These are phyloP conservation scores for Cepaea nemoralis DNA, from an alignment of 1,140 invertebrate species.

Conservation along the genomic window DNA sequence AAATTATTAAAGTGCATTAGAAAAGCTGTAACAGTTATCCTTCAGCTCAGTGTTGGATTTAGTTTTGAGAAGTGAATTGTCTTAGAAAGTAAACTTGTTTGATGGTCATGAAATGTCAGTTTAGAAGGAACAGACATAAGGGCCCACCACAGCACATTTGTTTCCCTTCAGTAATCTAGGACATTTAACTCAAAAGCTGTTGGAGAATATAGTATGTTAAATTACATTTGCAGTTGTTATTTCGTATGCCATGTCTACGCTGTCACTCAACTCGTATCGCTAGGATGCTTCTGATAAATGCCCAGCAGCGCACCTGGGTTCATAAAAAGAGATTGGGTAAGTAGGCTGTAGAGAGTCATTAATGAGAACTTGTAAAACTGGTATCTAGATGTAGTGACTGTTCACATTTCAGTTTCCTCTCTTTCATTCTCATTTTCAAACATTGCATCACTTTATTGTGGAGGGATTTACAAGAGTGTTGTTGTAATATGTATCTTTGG, in stretches of 20 bases:
- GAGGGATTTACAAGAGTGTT: too few relatives aligned
- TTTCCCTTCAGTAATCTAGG: background rate
- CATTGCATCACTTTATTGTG: too few relatives aligned
- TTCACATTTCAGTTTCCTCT: background rate
- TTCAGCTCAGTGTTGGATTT: too few relatives aligned
- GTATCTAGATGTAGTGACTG: background rate
- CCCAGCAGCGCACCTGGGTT: background rate
- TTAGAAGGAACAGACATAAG: too few relatives aligned
- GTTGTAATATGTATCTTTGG: too few relatives aligned
- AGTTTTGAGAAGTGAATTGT: too few relatives aligned
- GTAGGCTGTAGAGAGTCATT: background rate
- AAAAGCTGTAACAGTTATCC: too few relatives aligned
- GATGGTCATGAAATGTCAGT: too few relatives aligned
- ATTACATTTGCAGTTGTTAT: constrained; percentile 2
- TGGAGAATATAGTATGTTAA: background rate
- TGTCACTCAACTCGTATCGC: background rate
- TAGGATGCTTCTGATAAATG: constrained; percentile 13
- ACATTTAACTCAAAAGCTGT: background rate
- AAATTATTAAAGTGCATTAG: too few relatives aligned
- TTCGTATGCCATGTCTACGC: background rate
- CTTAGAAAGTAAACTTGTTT: too few relatives aligned
- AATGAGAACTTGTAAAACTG: background rate
- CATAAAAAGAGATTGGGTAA: background rate
- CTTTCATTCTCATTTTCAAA: too few relatives aligned
- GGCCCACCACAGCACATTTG: background rate